Base-by-base conservation (phyloP, 2,797 vertebrate species). In the Pseudochromis fuscus region DNA sequence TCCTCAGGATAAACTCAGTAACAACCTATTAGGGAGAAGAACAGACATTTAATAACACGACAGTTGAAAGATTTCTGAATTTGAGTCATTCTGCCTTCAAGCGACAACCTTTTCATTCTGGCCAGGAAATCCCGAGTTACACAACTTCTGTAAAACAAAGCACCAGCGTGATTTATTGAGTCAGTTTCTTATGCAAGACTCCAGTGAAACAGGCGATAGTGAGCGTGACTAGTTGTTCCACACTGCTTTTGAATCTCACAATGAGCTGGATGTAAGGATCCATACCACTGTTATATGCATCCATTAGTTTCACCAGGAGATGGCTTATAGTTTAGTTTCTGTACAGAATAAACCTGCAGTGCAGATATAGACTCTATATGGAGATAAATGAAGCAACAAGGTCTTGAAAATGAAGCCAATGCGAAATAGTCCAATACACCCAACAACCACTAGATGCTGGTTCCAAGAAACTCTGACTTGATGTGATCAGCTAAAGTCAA, bases 101-200 rank as follows among this genome's bases (percentile, higher is more conserved):
- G 19, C 31, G 15, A 31, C 25, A 23, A 33, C 59, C 10, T 38
- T 30, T 33, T 21, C 40, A 53, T 42, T 58, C 5, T 18, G 28
- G 19, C 44, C 10, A 23, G 24, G 19, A 67, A 55, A 24, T 27
- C 16, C 28, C 40, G 28, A 56, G 33, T 79, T 30, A 51, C 44
- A 64, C 38, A 68, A 61, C 63, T 30, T 11, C 13, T 52, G n/a
- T 30, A 9, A 7, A 40, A 61, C 13, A 25, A 72, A 48, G 24
- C 8, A 27, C 12, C 4, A 33, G 9, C 21, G 30, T 50, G 7
- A 33, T 48, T 31, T 42, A 13, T 7, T 52, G 24, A 50, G 12
- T 33, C 2, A 44, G n/a, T 38, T 24, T 11, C 13, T 48, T 11
- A 15, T n/a, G 24, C 18, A 60, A 15, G 15, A 33, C 15, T 33